These are phyloP conservation scores for Hylia prasina DNA, from an alignment of 2,113 vertebrate genomes.

Conservation along the genomic window DNA sequence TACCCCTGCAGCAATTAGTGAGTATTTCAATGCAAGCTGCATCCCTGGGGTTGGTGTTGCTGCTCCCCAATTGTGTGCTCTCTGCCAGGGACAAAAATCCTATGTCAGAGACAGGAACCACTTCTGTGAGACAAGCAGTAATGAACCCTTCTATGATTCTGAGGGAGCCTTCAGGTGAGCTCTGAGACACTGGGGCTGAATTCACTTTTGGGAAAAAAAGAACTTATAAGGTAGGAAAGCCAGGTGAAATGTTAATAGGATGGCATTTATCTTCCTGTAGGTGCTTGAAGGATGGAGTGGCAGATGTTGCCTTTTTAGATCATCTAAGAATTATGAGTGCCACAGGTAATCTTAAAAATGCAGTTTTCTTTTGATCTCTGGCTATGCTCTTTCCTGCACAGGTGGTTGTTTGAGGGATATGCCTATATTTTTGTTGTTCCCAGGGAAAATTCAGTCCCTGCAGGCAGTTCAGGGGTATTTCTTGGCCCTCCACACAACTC, in stretches of 20 bases:
- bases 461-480: neutral
- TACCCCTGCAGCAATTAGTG: slow-evolving; percentile 70
- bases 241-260: neutral
- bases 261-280: slow-evolving; percentile 58
- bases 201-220: neutral
- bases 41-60: slow-evolving; percentile 80
- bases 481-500: neutral
- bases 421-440: neutral
- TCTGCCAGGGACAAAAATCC: slow-evolving; percentile 85
- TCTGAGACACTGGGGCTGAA: neutral
- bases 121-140: slow-evolving; percentile 84
- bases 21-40: slow-evolving; percentile 85
- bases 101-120: slow-evolving; percentile 82
- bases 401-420: neutral
- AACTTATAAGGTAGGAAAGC: neutral
- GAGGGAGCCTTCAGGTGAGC: slow-evolving; percentile 87
- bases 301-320: slow-evolving; percentile 89
- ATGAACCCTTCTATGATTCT: slow-evolving; percentile 84
- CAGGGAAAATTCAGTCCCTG: neutral
- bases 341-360: slow-evolving; percentile 68
- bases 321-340: slow-evolving; percentile 77
- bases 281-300: slow-evolving; percentile 78
- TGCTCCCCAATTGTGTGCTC: slow-evolving; percentile 73
- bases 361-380: neutral
- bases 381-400: neutral